Evolutionary conservation across 1,140 invertebrate genomes (phyloP), one percentile per base, ranked within the genome.

Genomic region (Brachionus rubens): DNA sequence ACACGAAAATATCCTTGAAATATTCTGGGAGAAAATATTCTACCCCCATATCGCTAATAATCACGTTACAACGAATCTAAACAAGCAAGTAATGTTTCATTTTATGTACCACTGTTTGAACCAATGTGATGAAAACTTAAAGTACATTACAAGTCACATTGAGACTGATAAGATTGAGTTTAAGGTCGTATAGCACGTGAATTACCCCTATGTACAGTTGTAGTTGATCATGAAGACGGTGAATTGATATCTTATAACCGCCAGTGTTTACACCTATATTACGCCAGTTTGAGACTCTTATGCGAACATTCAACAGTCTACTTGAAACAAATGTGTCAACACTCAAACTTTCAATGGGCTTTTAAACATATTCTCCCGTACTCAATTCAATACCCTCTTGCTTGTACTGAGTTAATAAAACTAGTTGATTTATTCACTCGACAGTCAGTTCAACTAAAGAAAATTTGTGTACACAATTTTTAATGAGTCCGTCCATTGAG

Each of bases 141-240:
- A 48, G 19, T 72, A 36, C 24, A 14, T 72, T 21, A 33, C 30
- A 0, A 2, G 9, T 19, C 5, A 33, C n/a, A n/a, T n/a, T n/a
- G n/a, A n/a, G n/a, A n/a, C n/a, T n/a, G n/a, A 72, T 28, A 46
- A 16, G 14, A 16, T 46, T 46, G 43, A 14, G 4, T 65, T 65
- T 14, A 30, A 40, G 0, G 3, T 21, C 3, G 24, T 1, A 72
- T 72, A 19, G 68, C 43, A 2, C 10, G 2, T 0, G 68, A 75
- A 26, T 30, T 75, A 1, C 72, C 72, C 3, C 16, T 75, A 2
- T 75, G 72, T 41, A 54, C 48, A 10, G 48, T 75, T n/a, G 36
- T 75, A 12, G 72, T 75, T 16, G 72, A 75, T 36, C 72, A 75
- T 41, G 72, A 75, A 41, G 54, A 75, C 24, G 14, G 7, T n/a